Evolutionary conservation across 2,113 vertebrate genomes (phyloP).

Genomic region (Prionailurus viverrinus): DNA sequence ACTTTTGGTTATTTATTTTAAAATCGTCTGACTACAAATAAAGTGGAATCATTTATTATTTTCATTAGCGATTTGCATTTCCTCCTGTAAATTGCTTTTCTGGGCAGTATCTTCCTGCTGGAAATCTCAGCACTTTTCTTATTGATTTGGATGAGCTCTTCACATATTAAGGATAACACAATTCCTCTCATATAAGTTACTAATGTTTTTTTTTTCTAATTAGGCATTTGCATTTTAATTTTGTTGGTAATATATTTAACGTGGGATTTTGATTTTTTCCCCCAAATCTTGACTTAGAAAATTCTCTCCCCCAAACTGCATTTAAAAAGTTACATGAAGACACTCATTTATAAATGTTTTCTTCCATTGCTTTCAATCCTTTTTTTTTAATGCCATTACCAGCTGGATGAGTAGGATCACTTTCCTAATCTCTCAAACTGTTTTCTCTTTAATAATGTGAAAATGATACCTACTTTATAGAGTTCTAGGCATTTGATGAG

Average conservation of each 20-base stretch:
- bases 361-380: background rate
- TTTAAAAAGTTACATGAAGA: background rate
- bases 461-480: background rate
- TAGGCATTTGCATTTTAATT: background rate
- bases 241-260: background rate
- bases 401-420: background rate
- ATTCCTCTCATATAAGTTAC: background rate
- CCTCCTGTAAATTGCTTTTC: background rate
- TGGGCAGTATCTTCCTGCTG: background rate
- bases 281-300: background rate
- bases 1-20: background rate
- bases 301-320: background rate
- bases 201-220: background rate
- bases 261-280: background rate
- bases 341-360: background rate
- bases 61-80: background rate
- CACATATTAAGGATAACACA: background rate
- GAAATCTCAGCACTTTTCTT: background rate
- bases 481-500: background rate
- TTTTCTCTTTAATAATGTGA: background rate
- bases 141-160: background rate
- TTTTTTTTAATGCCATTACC: background rate
- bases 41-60: background rate
- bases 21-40: background rate
- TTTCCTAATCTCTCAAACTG: background rate